Conservation (phyloP, 1,140 invertebrate genomes). For the Calephelis nemesis region DNA sequence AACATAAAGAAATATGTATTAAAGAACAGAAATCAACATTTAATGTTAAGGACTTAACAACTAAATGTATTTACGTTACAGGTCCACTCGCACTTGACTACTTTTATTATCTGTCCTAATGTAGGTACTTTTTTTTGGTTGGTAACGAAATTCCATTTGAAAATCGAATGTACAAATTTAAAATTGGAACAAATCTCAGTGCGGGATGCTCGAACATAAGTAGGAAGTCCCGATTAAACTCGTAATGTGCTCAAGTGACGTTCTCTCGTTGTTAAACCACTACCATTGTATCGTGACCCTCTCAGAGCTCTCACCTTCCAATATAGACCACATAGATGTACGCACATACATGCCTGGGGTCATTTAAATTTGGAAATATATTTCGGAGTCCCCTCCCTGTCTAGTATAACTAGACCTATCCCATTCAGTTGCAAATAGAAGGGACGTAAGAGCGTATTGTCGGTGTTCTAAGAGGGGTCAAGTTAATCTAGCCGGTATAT, state of each 20-base stretch:
- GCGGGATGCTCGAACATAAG: slow-evolving; percentile 54
- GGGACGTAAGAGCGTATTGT: slow-evolving; percentile 26
- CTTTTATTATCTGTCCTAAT: no score
- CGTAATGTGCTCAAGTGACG: slow-evolving; percentile 70
- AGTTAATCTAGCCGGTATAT: slow-evolving; percentile 50
- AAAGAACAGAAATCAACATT: no score
- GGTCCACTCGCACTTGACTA: no score
- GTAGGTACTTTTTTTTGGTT: neutral
- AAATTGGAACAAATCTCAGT: slow-evolving; percentile 72
- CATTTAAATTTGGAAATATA: slow-evolving; percentile 25
- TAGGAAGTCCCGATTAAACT: slow-evolving; percentile 72
- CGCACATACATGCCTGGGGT: slow-evolving; percentile 21
- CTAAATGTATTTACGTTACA: no score
- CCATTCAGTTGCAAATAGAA: slow-evolving; percentile 17
- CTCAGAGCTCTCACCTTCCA: slow-evolving; percentile 35
- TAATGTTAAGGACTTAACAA: no score
- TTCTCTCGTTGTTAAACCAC: slow-evolving; percentile 53
- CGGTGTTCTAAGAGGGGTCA: slow-evolving; percentile 37
- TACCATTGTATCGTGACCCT: slow-evolving; percentile 42
- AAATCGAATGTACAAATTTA: slow-evolving; percentile 60
- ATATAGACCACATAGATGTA: slow-evolving; percentile 13
- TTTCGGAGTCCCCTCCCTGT: neutral
- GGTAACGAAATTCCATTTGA: slow-evolving; percentile 28
- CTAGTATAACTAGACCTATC: slow-evolving; percentile 22
- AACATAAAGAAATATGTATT: no score